A percentile compares a stretch with the other conserved stretches of the same genome.
phyloP scores from a whole-genome alignment of 2,888 invertebrate species.

The Protodeltote pygarga region DNA sequence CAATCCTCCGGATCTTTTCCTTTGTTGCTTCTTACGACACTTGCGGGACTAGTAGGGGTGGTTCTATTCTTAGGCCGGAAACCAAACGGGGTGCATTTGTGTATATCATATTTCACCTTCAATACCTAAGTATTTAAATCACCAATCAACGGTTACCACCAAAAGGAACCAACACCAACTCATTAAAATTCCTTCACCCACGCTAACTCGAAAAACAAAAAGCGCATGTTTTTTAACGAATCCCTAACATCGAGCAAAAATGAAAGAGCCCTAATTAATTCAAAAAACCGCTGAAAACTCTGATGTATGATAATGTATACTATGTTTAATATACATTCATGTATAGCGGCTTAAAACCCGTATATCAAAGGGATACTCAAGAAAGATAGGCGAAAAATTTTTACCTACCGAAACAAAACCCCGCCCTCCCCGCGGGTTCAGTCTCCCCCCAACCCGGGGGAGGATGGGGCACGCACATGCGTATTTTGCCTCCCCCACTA shows the following conservation, averaged over 20 bases:
- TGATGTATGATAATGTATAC: conserved; percentile 31
- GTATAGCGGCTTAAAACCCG: no score
- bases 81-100: no score
- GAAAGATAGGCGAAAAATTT: conserved; percentile 61
- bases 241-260: conserved; percentile 63
- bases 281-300: conserved; percentile 67
- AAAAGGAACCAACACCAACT: conserved; percentile 40
- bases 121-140: conserved; percentile 19
- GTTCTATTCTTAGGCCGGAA: no score
- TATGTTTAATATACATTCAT: no score
- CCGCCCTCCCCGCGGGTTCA: conserved; percentile 55
- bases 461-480: conserved; percentile 76
- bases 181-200: conserved; percentile 70
- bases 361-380: conserved; percentile 58
- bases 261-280: conserved; percentile 75
- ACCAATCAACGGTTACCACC: no score
- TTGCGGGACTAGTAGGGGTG: no score
- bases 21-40: no score
- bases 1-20: no score
- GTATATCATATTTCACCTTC: no score
- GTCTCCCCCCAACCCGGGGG: conserved; percentile 49
- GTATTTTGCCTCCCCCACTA: conserved; percentile 73
- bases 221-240: conserved; percentile 62
- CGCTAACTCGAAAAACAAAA: conserved; percentile 54
- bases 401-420: conserved; percentile 63